Percentiles rank a stretch among this genome's conserved stretches.
These are phyloP conservation scores for Bradypus variegatus DNA, from an alignment of 2,797 vertebrate species.

Conservation along the genomic window DNA sequence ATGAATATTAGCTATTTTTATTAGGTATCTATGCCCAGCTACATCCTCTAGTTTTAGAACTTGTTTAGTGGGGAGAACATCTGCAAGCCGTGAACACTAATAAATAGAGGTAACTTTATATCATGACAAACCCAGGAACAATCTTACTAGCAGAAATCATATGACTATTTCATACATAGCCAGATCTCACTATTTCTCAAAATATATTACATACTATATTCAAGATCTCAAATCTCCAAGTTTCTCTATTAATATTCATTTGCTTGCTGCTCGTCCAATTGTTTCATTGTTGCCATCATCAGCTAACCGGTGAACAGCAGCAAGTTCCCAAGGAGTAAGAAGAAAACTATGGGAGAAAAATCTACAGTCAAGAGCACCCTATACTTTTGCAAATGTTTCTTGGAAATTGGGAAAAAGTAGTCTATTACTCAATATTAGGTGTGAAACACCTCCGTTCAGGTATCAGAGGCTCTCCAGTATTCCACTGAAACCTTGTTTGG, in stretches of 20 bases:
- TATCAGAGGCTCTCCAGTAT: neutral
- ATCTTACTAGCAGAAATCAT: neutral
- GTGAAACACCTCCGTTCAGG: neutral
- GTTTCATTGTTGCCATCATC: neutral
- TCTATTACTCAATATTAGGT: neutral
- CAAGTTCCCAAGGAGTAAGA: conserved; percentile 2
- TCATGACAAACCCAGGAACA: neutral
- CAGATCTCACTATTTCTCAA: neutral
- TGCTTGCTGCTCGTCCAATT: neutral
- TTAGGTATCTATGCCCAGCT: neutral
- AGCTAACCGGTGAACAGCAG: neutral
- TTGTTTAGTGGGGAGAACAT: neutral
- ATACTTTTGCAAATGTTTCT: neutral
- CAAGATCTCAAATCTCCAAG: neutral
- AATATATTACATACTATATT: neutral
- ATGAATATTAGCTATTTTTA: neutral
- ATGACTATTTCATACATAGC: neutral
- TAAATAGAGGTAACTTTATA: neutral
- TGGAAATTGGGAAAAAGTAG: neutral
- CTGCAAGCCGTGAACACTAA: neutral
- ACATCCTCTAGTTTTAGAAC: neutral
- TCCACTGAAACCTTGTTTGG: neutral
- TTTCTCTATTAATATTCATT: neutral
- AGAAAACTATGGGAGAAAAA: neutral
- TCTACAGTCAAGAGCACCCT: neutral